These are phyloP conservation scores for Tenebrosternarchus preto DNA, from an alignment of 2,113 vertebrate genomes.

Conservation along the genomic window DNA sequence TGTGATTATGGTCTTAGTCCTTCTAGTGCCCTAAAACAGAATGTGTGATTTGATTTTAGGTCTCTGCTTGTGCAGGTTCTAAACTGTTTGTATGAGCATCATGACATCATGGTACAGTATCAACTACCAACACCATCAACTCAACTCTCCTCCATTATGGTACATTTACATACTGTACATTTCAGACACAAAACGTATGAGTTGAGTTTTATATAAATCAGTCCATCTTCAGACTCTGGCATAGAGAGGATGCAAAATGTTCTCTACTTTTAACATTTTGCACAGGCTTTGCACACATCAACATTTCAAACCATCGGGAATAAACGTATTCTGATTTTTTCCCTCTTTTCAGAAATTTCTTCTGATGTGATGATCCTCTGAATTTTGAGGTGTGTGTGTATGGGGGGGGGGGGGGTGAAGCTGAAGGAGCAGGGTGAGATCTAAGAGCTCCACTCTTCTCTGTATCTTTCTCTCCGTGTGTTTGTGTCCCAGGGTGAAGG, in stretches of 20 bases:
- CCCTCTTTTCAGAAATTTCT: not conserved
- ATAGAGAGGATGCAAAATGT: not conserved
- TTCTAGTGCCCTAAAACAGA: no score
- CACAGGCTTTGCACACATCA: not conserved
- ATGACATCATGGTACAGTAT: no score
- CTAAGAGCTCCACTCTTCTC: not conserved
- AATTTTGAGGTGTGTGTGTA: not conserved
- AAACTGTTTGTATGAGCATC: no score
- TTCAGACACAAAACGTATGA: no score
- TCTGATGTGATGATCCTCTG: not conserved
- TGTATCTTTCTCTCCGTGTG: not conserved
- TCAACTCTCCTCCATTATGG: no score
- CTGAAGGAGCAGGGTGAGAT: not conserved
- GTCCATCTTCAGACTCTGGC: no score
- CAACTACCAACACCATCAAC: no score
- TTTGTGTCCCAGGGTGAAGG: not conserved
- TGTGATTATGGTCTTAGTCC: no score
- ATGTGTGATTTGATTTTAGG: no score
- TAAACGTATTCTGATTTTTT: not conserved
- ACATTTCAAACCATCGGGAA: not conserved
- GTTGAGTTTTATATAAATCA: no score
- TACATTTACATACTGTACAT: no score
- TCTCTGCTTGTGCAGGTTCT: no score
- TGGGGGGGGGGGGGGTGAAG: not conserved
- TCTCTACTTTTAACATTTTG: not conserved